Percentiles rank a stretch among this genome's conserved stretches.
Evolutionary conservation across 2,888 invertebrate species (phyloP).

Genomic region (Ceratothoa steindachneri): DNA sequence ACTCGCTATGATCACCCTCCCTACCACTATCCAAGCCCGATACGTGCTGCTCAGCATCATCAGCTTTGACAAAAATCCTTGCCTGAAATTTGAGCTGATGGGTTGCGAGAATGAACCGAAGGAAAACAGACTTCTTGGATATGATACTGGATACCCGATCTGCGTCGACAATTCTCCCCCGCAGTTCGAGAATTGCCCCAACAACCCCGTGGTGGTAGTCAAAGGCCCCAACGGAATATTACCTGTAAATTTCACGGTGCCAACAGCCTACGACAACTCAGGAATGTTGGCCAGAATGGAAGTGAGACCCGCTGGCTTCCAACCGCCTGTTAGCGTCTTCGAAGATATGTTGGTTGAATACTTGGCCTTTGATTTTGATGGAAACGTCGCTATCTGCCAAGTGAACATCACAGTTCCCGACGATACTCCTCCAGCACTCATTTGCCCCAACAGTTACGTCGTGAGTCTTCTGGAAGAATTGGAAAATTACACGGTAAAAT

Average conservation of each 20-base stretch:
- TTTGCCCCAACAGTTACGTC: constrained; percentile 89
- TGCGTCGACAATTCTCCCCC: constrained; percentile 95
- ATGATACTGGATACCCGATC: constrained; percentile 87
- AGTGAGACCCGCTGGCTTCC: constrained; percentile 86
- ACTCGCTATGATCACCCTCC: constrained; percentile 89
- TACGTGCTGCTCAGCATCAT: constrained; percentile 90
- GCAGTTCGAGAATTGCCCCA: constrained; percentile 92
- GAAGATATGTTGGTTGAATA: constrained; percentile 90
- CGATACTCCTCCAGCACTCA: constrained; percentile 81
- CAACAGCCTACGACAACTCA: constrained; percentile 89
- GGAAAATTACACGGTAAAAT: constrained; percentile 83
- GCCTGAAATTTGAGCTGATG: constrained; percentile 91
- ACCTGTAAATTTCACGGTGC: constrained; percentile 88
- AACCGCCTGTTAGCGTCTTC: constrained; percentile 79
- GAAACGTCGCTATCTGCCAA: constrained; percentile 94
- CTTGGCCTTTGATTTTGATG: constrained; percentile 93
- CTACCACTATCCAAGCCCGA: constrained; percentile 87
- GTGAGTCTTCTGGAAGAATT: constrained; percentile 85
- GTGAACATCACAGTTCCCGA: constrained; percentile 93
- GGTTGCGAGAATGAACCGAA: constrained; percentile 82
- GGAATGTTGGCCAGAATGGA: constrained; percentile 89
- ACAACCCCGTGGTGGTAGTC: constrained; percentile 81
- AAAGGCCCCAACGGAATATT: constrained; percentile 74
- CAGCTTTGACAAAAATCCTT: constrained; percentile 94
- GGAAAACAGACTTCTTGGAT: constrained; percentile 77